Evolutionary conservation across 2,113 vertebrate species (phyloP), one percentile per base, ranked within the genome.

Genomic region (Bubo scandiacus): DNA sequence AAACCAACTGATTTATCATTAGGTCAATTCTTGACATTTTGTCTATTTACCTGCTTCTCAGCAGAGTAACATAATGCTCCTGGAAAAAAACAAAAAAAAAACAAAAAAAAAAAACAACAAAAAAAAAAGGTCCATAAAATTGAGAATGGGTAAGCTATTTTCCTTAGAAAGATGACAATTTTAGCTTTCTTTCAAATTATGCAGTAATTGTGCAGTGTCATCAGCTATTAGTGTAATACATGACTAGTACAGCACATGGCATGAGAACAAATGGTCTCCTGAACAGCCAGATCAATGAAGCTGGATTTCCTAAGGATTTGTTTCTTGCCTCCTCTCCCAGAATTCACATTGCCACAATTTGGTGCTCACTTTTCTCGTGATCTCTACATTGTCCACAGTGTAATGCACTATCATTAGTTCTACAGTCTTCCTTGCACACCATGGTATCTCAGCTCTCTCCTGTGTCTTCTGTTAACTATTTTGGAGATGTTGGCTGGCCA

Each of bases 381-480:
- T 66, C 36, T 43, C 74, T 61, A 4, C 1, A 0, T 4, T 36
- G 15, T 40, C 14, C 1, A 0, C 0, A 5, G 16, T 16, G 51
- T 40, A 58, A 29, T 10, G 34, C 19, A 17, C 10, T 34, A 10
- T 45, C 54, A 29, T n/a, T 62, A 38, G 10, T 12, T 54, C 54
- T 47, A 13, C 8, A 21, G 21, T 29, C 27, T 5, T 79, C 54
- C 49, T 70, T 36, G 16, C 22, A 34, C 8, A 26, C 23, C 1
- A 0, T 5, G 63, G 29, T 23, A 21, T 29, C n/a, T 27, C 27
- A 26, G 21, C 52, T 71, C 63, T 57, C 40, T 66, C 54, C 30
- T 27, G 11, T 32, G 45, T 30, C 20, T 73, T 34, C 16, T 30
- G 3, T 62, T 78, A 19, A 71, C 6, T 9, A 7, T n/a, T 83